Percentiles rank a stretch among this genome's conserved stretches.
These are phyloP conservation scores for Oopsacas minuta DNA, from an alignment of 37 sponge, comb jelly and placozoan species.

Conservation along the genomic window DNA sequence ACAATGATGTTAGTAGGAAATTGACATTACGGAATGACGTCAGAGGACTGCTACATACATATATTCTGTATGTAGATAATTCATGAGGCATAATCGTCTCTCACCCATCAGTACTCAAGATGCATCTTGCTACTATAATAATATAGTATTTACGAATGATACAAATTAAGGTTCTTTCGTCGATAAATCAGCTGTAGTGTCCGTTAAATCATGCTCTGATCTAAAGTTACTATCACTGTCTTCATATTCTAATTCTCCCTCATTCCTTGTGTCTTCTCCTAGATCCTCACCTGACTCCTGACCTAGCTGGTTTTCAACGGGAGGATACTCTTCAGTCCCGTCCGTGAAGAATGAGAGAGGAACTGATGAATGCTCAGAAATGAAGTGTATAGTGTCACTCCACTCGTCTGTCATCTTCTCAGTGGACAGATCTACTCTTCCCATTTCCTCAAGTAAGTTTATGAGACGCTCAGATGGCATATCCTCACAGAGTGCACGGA, in stretches of 20 bases:
- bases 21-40: too few species aligned
- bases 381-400: slow-evolving; percentile 14
- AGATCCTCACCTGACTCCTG: not conserved
- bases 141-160: too few species aligned
- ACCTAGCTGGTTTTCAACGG: not conserved
- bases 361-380: not conserved
- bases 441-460: not conserved
- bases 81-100: too few species aligned
- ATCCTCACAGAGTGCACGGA: not conserved
- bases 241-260: not conserved
- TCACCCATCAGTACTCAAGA: too few species aligned
- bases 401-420: slow-evolving; percentile 19
- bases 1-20: too few species aligned
- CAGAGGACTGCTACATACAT: too few species aligned
- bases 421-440: not conserved
- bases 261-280: not conserved
- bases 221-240: not conserved
- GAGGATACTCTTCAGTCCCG: not conserved
- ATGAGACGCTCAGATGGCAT: slow-evolving; percentile 5
- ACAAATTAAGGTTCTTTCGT: not conserved
- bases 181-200: not conserved
- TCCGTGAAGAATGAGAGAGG: slow-evolving; percentile 4
- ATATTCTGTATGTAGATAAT: too few species aligned
- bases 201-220: not conserved
- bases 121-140: too few species aligned